Base-by-base conservation (phyloP, 1,140 invertebrate species). In the Drosophila eugracilis region DNA sequence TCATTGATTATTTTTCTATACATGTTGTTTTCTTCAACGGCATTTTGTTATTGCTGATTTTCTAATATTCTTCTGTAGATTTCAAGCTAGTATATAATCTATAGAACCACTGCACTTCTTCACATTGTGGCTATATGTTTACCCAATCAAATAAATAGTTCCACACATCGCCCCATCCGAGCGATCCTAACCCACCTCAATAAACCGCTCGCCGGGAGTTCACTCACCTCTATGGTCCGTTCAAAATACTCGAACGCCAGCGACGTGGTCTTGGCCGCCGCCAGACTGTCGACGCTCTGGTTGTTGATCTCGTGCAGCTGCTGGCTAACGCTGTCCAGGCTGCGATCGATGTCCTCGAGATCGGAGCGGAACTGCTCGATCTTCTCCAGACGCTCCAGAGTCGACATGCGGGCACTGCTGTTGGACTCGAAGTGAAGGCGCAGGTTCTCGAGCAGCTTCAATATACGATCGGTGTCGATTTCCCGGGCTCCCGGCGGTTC, bases 241-340 rank as follows among this genome's bases (percentile, higher is more conserved):
- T 97, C 95, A 90, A 97, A 97, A 71, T 96, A 94, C 44, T 93
- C 92, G 89, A 96, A 97, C 37, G 95, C 94, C 50, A 94, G 92
- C 7, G 95, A 95, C 50, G 95, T 95, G 41, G 94, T 93, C 90
- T 94, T 94, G 1, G 95, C 95, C 30, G 94, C 93, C 7, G 93
- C 92, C 57, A 96, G 91, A 77, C 95, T 96, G 80, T 96, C 95
- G 12, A 95, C 95, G 90, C 94, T 95, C 91, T 95, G 94, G 47
- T 94, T 94, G 89, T 93, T 93, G 75, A 95, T 93, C 34, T 93
- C 93, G 55, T 92, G 62, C 65, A 96, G 92, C 78, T 96, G 95
- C 36, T 92, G 91, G 57, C 93, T 93, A 24, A 96, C 90, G 62
- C 95, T 94, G 80, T 95, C 94, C 34, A 96, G 92, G 84, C 94